phyloP scores from a whole-genome alignment of 2,888 invertebrate species.

The Caenorhabditis sp. region DNA sequence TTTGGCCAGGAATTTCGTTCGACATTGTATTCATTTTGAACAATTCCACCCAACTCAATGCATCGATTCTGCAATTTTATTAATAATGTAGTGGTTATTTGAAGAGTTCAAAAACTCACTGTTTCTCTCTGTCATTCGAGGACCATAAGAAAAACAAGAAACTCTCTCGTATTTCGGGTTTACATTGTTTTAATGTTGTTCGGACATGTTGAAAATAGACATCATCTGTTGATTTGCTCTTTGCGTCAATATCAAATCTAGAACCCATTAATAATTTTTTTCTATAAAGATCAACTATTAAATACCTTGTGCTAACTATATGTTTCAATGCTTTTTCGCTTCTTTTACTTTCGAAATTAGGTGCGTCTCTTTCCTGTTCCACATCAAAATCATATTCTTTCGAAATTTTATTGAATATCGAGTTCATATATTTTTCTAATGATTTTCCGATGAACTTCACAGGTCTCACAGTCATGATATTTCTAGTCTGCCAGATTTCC shows the following conservation, averaged over 20 bases:
- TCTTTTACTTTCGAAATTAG: neutral
- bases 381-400: slow-evolving; percentile 13
- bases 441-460: slow-evolving; percentile 2
- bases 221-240: slow-evolving; percentile 5
- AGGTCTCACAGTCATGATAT: slow-evolving; percentile 2
- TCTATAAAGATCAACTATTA: no score
- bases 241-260: slow-evolving; percentile 7
- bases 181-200: neutral
- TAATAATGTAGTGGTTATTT: no score
- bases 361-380: slow-evolving; percentile 1
- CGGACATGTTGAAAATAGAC: slow-evolving; percentile 22
- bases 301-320: neutral
- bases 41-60: slow-evolving; percentile 11
- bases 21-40: neutral
- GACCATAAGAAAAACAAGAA: slow-evolving; percentile 4
- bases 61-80: slow-evolving; percentile 24
- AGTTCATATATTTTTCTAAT: slow-evolving; percentile 10
- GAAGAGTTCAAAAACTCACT: slow-evolving; percentile 2
- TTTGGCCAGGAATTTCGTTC: slow-evolving; percentile 5
- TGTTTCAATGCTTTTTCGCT: slow-evolving; percentile 11
- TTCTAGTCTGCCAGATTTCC: neutral
- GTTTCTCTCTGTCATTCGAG: neutral
- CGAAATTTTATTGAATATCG: slow-evolving; percentile 1
- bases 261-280: no score
- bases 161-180: neutral